These are phyloP conservation scores for Gasterosteus aculeatus DNA, from an alignment of 2,113 vertebrate species.

Conservation along the genomic window DNA sequence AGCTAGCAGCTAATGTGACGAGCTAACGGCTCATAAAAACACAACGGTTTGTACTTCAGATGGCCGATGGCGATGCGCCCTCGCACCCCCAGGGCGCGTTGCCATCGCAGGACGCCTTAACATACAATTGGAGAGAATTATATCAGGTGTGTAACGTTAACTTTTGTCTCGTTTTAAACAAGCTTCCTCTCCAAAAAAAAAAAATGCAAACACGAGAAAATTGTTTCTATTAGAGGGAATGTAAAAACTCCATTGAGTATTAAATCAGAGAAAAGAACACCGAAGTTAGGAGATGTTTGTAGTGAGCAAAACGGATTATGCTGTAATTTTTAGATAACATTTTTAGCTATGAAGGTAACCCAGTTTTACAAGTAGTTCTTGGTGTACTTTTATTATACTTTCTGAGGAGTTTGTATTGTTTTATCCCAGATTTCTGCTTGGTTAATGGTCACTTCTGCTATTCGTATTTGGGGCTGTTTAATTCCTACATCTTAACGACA, in stretches of 20 bases:
- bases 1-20: not conserved
- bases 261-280: not conserved
- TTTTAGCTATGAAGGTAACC: not conserved
- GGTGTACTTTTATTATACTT: not conserved
- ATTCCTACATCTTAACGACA: not conserved
- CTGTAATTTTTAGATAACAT: not conserved
- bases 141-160: conserved; percentile 57
- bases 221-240: not conserved
- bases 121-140: conserved; percentile 72
- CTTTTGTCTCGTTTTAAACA: not conserved
- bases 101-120: conserved; percentile 7
- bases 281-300: not conserved
- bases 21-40: not conserved
- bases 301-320: not conserved
- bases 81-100: not conserved
- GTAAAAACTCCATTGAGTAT: not conserved
- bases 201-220: not conserved
- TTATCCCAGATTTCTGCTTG: not conserved
- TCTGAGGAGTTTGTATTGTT: not conserved
- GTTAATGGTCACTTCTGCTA: too few relatives aligned
- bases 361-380: not conserved
- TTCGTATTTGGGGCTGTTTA: not conserved
- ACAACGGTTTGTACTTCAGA: conserved; percentile 55
- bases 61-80: conserved; percentile 43
- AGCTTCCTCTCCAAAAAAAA: too few relatives aligned